Conservation (phyloP, 2,888 invertebrate species). For the Conus canariensis region DNA sequence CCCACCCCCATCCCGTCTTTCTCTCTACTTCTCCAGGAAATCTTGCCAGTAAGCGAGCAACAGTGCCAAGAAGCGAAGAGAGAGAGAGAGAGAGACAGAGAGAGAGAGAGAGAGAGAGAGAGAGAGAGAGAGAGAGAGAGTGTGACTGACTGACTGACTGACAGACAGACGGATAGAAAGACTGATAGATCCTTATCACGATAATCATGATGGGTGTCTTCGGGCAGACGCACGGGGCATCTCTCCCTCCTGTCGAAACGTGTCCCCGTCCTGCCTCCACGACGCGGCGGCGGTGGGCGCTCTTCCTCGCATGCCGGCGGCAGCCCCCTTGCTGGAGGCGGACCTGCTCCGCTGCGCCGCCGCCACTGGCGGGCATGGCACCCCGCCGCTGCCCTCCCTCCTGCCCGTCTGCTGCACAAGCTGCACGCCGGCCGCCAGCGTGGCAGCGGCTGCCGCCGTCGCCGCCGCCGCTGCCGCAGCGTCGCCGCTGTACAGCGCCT, state of each 20-base stretch:
- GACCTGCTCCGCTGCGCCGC: neutral
- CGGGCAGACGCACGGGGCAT: neutral
- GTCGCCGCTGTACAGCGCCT: slow-evolving; percentile 15
- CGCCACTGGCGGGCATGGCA: neutral
- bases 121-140: too few relatives aligned
- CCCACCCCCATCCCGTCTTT: too few relatives aligned
- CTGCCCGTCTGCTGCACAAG: neutral
- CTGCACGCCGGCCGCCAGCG: neutral
- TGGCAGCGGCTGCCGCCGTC: neutral
- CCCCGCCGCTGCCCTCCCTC: neutral
- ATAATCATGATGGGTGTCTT: too few relatives aligned
- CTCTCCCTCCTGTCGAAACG: neutral
- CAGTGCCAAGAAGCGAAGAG: too few relatives aligned
- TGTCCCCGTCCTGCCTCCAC: neutral
- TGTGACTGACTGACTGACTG: too few relatives aligned
- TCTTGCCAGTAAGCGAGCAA: too few relatives aligned
- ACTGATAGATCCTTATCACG: too few relatives aligned
- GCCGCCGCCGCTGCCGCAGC: neutral
- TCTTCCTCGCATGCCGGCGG: neutral
- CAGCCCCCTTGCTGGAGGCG: neutral
- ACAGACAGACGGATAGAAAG: too few relatives aligned
- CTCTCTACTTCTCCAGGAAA: too few relatives aligned
- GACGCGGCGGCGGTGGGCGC: neutral
- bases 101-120: too few relatives aligned
- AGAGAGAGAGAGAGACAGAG: too few relatives aligned